A percentile compares a stretch with the other conserved stretches of the same genome.
Evolutionary conservation across 2,797 vertebrate genomes (phyloP).

Genomic region (Loriculus beryllinus): DNA sequence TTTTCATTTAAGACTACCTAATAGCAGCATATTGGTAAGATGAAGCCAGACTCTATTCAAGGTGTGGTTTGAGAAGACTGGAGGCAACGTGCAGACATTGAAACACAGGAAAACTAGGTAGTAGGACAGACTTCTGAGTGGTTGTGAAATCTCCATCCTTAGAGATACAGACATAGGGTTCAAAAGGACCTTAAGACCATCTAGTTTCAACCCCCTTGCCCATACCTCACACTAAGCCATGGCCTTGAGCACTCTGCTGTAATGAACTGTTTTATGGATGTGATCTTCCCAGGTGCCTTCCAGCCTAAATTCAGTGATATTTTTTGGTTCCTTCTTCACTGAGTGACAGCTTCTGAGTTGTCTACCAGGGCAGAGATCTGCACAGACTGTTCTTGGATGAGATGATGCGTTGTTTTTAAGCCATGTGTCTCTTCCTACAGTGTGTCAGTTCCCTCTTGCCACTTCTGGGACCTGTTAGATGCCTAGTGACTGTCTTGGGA

Average conservation of each 20-base stretch:
- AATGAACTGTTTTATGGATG: not conserved
- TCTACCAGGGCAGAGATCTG: not conserved
- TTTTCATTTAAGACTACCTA: not conserved
- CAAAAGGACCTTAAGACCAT: not conserved
- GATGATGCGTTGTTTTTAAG: not conserved
- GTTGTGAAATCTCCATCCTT: not conserved
- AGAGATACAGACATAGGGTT: not conserved
- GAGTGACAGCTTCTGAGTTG: not conserved
- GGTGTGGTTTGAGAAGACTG: not conserved
- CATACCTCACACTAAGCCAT: not conserved
- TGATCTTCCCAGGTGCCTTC: not conserved
- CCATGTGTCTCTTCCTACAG: not conserved
- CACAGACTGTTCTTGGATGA: not conserved
- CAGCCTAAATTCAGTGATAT: fast-evolving
- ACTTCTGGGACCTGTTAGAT: not conserved
- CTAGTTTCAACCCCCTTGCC: not conserved
- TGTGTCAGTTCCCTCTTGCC: not conserved
- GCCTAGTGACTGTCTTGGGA: not conserved
- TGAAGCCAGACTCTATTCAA: not conserved
- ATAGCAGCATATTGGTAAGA: not conserved
- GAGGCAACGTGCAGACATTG: not conserved
- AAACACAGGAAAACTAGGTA: not conserved
- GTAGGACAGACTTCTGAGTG: fast-evolving
- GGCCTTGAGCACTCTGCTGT: not conserved
- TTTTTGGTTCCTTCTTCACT: not conserved